Percentiles rank a stretch among this genome's conserved stretches.
phyloP scores from a whole-genome alignment of 2,888 invertebrate genomes.

The Lissocephala sabroskyi region DNA sequence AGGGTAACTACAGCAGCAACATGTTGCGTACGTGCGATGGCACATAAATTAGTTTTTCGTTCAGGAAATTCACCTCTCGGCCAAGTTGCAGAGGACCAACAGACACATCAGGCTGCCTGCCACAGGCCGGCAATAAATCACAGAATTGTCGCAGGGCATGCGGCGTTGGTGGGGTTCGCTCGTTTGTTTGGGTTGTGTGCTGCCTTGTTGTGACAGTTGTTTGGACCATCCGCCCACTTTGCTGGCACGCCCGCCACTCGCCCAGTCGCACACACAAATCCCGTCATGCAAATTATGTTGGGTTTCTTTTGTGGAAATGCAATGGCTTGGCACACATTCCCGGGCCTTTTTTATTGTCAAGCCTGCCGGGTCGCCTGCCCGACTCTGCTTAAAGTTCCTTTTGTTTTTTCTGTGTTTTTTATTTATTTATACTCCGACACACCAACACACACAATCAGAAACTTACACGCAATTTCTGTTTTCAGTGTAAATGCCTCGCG shows the following conservation, averaged over 20 bases:
- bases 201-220: conserved; percentile 43
- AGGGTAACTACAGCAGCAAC: too few relatives aligned
- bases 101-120: conserved; percentile 9
- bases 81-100: background rate
- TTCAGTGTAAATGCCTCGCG: too few relatives aligned
- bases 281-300: conserved; percentile 43
- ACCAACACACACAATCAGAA: too few relatives aligned
- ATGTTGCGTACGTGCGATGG: background rate
- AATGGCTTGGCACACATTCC: conserved; percentile 34
- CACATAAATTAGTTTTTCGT: background rate
- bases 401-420: conserved; percentile 21
- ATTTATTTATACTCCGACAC: conserved; percentile 26
- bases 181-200: background rate
- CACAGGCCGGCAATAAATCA: conserved; percentile 39
- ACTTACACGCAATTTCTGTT: too few relatives aligned
- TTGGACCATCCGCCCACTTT: conserved; percentile 12
- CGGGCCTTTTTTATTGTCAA: conserved; percentile 25
- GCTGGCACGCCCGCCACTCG: background rate
- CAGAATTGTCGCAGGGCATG: conserved; percentile 30
- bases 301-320: conserved; percentile 40
- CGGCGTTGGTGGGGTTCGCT: background rate
- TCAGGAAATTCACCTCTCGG: conserved; percentile 33
- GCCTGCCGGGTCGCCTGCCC: too few relatives aligned
- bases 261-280: too few relatives aligned
- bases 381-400: too few relatives aligned